Evolutionary conservation across 1,140 invertebrate genomes (phyloP).

Genomic region (Cyclargus thomasi): DNA sequence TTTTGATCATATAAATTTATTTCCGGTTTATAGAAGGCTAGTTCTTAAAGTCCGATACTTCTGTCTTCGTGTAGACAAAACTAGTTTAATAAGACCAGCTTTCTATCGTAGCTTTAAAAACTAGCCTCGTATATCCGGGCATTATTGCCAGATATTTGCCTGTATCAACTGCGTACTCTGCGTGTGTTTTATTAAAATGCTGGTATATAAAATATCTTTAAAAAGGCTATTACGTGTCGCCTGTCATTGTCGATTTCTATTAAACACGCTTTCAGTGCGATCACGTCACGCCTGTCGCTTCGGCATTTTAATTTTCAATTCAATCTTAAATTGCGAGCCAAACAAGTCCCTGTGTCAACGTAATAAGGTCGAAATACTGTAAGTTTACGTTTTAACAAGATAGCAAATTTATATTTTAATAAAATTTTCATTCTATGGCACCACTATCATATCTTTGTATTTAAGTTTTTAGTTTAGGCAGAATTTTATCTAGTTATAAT

Average conservation of each 20-base stretch:
- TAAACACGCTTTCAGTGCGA: background rate
- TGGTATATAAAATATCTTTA: background rate
- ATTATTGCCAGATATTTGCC: too few relatives aligned
- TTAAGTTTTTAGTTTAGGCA: too few relatives aligned
- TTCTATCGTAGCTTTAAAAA: too few relatives aligned
- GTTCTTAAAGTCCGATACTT: too few relatives aligned
- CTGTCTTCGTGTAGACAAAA: too few relatives aligned
- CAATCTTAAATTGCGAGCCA: background rate
- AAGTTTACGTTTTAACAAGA: background rate
- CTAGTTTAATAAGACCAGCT: too few relatives aligned
- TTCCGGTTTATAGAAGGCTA: too few relatives aligned
- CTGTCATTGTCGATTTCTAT: slow-evolving; percentile 3
- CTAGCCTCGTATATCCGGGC: too few relatives aligned
- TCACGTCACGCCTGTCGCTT: background rate
- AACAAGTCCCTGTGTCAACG: background rate
- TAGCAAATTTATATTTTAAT: background rate
- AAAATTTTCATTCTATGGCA: background rate
- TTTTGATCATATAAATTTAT: too few relatives aligned
- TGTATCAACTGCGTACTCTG: too few relatives aligned
- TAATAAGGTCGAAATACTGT: background rate
- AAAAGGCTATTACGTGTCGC: background rate
- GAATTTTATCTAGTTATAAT: too few relatives aligned
- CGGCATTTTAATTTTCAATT: background rate
- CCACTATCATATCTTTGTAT: background rate
- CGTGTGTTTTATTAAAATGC: background rate